Base-by-base conservation (phyloP, 2,888 invertebrate species). In the Leuctra nigra region DNA sequence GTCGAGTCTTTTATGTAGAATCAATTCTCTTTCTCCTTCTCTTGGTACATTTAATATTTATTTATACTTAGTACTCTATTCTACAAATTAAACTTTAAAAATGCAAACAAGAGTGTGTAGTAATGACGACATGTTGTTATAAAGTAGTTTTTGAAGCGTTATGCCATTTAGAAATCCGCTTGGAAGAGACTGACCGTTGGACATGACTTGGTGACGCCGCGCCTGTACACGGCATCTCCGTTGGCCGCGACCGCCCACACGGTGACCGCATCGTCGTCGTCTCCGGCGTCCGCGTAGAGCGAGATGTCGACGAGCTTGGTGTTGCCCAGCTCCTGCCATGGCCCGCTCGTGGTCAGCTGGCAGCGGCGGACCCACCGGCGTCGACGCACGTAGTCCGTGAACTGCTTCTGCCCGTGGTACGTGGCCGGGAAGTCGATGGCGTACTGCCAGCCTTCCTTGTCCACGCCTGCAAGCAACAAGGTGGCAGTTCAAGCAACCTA, bases 371-470 rank as follows among this genome's bases (percentile, higher is more conserved):
- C 83, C 92, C 92, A 93, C 53, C 91, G 76, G 41, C 91, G 76
- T 13, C 92, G 78, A 22, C 94, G 78, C 0, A 93, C 93, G 67
- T 91, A 91, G 72, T 94, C 94, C 0, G 91, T 91, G 62, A 93
- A 86, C 62, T 87, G 80, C 72, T 91, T 92, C 65, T 85, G 82
- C 0, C 86, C 85, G 68, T 92, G 93, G 71, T 91, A 94, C 9
- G 84, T 82, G 1, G 89, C 83, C 1, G 93, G 91, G 68, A 95
- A 94, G 73, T 94, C 93, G 1, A 90, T 86, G 1, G 94, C 93
- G 72, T 94, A 95, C 68, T 95, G 95, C 95, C 95, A 95, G 1
- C 95, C 95, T 63, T 93, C 91, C 58, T 81, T 80, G n/a, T n/a
- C n/a, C n/a, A n/a, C n/a, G n/a, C n/a, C n/a, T n/a, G n/a, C n/a